Conservation (phyloP, 2,797 vertebrate species). For the Zonotrichia albicollis region DNA sequence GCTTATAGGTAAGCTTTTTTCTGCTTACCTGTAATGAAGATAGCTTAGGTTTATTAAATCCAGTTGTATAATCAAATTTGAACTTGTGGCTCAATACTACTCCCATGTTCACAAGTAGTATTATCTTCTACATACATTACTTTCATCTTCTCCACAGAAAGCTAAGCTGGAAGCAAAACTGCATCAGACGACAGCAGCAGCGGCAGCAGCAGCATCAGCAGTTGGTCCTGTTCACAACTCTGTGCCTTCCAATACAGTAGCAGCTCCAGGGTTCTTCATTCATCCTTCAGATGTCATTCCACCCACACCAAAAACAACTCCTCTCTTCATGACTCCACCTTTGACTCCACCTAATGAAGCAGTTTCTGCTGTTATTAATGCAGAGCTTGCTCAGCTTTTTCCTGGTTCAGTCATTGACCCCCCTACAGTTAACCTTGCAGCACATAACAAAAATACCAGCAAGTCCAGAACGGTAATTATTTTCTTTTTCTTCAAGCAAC, state of each 20-base stretch:
- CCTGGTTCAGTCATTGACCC: slow-evolving; percentile 95
- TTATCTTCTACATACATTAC: slow-evolving; percentile 43
- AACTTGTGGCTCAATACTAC: not conserved
- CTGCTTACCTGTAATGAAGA: not conserved
- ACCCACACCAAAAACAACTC: slow-evolving; percentile 97
- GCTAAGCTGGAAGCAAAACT: slow-evolving; percentile 98
- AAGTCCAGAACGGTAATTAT: slow-evolving; percentile 90
- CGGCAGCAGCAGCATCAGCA: slow-evolving; percentile 80
- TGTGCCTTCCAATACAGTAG: slow-evolving; percentile 92
- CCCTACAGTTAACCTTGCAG: slow-evolving; percentile 91
- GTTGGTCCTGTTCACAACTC: slow-evolving; percentile 94
- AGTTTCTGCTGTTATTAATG: slow-evolving; percentile 94
- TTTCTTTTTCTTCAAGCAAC: not conserved
- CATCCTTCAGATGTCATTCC: slow-evolving; percentile 98
- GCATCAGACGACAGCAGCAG: slow-evolving; percentile 95
- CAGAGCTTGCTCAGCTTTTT: slow-evolving; percentile 96
- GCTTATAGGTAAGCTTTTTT: not conserved
- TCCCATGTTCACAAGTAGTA: not conserved
- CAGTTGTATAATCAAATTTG: not conserved
- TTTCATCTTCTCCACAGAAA: slow-evolving; percentile 84
- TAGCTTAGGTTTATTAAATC: not conserved
- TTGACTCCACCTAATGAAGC: slow-evolving; percentile 97
- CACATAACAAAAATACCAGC: slow-evolving; percentile 91
- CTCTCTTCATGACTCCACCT: slow-evolving; percentile 98
- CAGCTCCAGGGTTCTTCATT: slow-evolving; percentile 96